These are phyloP conservation scores for Dysmachus trigonus DNA, from an alignment of 2,888 invertebrate genomes.

Conservation along the genomic window DNA sequence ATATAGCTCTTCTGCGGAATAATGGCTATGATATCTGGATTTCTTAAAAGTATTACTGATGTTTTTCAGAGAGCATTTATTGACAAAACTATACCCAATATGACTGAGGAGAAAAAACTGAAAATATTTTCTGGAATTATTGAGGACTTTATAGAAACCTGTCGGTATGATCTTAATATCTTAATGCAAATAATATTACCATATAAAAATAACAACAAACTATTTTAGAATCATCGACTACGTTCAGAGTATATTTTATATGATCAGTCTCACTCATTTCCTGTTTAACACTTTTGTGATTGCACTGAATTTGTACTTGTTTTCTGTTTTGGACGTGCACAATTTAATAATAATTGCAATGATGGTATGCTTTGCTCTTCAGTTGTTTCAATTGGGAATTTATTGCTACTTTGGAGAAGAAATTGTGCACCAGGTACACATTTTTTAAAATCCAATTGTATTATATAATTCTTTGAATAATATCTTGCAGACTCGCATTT, in stretches of 20 bases:
- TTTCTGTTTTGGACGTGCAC: background rate
- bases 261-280: background rate
- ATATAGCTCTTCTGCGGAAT: background rate
- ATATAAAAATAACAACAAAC: background rate
- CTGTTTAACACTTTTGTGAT: background rate
- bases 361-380: background rate
- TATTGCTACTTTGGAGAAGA: background rate
- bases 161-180: background rate
- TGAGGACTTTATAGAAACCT: background rate
- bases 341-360: background rate
- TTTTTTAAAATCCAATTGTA: background rate
- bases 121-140: background rate
- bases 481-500: background rate
- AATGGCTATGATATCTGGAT: background rate
- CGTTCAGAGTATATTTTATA: background rate
- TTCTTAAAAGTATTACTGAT: background rate
- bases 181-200: background rate
- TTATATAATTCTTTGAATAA: background rate
- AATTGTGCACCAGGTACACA: background rate
- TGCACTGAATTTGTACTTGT: background rate
- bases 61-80: background rate
- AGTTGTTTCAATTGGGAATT: background rate
- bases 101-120: background rate
- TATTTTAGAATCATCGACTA: conserved; percentile 5
- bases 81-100: background rate